phyloP scores from a whole-genome alignment of 2,888 invertebrate genomes.

The Alcis repandata region DNA sequence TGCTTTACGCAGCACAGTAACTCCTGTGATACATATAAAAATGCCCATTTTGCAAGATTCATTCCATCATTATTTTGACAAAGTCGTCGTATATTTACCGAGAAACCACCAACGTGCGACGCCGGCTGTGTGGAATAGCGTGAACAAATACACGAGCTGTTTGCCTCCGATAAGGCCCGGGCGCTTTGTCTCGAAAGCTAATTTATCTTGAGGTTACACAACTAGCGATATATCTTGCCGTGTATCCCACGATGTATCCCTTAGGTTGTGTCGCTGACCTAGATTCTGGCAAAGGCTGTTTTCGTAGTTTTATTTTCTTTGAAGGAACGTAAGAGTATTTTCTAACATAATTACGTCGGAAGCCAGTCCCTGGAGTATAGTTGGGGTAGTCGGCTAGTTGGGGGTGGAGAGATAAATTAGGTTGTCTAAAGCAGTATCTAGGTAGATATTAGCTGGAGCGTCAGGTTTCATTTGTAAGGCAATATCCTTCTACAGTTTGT shows the following conservation, averaged over 20 bases:
- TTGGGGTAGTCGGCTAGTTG: background rate
- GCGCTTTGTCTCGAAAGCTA: slow-evolving; percentile 37
- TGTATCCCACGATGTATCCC: slow-evolving; percentile 10
- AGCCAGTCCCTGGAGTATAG: background rate
- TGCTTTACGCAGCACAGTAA: no score
- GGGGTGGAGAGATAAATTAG: background rate
- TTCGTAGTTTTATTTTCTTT: slow-evolving; percentile 7
- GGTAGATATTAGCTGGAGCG: background rate
- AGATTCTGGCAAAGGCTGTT: slow-evolving; percentile 9
- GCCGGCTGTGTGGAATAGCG: slow-evolving; percentile 29
- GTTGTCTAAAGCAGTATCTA: background rate
- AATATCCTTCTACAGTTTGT: no score
- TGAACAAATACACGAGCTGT: slow-evolving; percentile 30
- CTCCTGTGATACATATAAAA: no score
- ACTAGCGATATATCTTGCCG: slow-evolving; percentile 20
- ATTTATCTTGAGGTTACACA: slow-evolving; percentile 27
- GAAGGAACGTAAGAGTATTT: background rate
- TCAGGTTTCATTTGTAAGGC: no score
- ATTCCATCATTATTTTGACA: background rate
- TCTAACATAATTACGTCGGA: slow-evolving; percentile 7
- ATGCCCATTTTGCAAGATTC: no score
- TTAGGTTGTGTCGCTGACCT: slow-evolving; percentile 11
- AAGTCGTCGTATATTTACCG: slow-evolving; percentile 3
- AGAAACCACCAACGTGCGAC: background rate
- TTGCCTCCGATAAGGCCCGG: slow-evolving; percentile 22